Evolutionary conservation across 1,140 invertebrate genomes (phyloP), one percentile per base, ranked within the genome.

Genomic region (Adelges cooleyi): DNA sequence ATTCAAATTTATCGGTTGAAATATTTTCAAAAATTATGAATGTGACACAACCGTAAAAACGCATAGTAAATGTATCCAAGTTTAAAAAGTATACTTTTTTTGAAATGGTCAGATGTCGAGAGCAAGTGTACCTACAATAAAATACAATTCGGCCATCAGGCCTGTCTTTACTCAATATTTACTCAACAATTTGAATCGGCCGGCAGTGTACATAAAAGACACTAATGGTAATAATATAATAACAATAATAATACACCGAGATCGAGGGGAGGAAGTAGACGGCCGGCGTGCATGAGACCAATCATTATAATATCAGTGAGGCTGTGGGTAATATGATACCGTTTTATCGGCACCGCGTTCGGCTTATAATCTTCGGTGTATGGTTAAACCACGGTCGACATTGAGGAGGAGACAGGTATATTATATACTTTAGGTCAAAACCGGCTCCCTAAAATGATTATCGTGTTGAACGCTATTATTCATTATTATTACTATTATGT

Each of bases 281-380:
- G 15, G 54, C 54, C 8, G 36, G 18, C 56, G 40, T 33, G 42
- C 25, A 48, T 40, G 40, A 59, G 54, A 59, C 56, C 25, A 46
- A 46, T 62, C 40, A 62, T 62, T 62, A 62, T 48, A 48, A 62
- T 62, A 48, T 62, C 18, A 20, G 25, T 33, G 11, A 62, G 25
- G 29, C 25, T 11, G 29, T 6, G 27, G 18, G 56, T 62, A 62
- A 62, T 48, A 15, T 29, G 56, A 62, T 62, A 62, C 56, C 25
- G 29, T 62, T 62, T 62, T 62, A 62, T 62, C 29, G 56, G 42
- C 42, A 62, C 42, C 42, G 42, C 25, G 5, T 33, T 62, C 13
- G 2, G 44, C 25, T 20, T 46, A 59, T 18, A 27, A 59, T 23
- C 53, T n/a, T n/a, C 13, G 18, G 53, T 59, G 38, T 59, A 44